These are phyloP conservation scores for Turritopsis dohrnii DNA, from an alignment of 30 jellyfish, hydroid and myxozoan species.

Conservation along the genomic window DNA sequence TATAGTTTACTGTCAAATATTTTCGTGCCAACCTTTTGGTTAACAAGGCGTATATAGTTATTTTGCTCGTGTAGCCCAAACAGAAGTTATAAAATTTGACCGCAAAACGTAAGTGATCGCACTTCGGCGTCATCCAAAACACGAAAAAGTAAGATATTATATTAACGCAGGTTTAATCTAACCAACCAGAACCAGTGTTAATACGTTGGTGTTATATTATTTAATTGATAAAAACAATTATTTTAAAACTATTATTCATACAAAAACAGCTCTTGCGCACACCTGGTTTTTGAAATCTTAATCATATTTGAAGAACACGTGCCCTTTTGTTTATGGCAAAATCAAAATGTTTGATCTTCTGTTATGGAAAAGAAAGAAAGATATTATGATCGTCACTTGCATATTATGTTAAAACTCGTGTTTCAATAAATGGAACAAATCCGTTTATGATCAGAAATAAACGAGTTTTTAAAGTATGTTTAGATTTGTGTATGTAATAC, in stretches of 20 bases:
- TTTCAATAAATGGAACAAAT: neutral
- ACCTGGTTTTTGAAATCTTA: neutral
- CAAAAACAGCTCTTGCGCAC: neutral
- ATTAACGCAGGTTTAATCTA: neutral
- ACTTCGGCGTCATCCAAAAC: too few relatives aligned
- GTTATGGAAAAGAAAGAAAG: neutral
- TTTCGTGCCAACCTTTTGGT: too few relatives aligned
- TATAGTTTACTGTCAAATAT: too few relatives aligned
- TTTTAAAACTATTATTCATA: neutral
- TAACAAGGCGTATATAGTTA: too few relatives aligned
- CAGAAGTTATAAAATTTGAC: too few relatives aligned
- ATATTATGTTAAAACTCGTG: neutral
- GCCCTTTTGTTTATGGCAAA: neutral
- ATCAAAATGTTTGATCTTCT: neutral
- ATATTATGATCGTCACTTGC: neutral
- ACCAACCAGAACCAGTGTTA: neutral
- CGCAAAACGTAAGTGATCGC: too few relatives aligned
- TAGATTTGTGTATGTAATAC: neutral
- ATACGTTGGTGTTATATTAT: neutral
- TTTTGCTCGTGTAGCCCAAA: too few relatives aligned
- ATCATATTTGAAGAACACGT: neutral
- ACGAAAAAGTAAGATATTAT: neutral
- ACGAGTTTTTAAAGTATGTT: neutral
- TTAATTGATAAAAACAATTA: neutral
- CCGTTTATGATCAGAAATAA: neutral